A percentile compares a stretch with the other conserved stretches of the same genome.
Evolutionary conservation across 2,797 vertebrate genomes (phyloP).

Genomic region (Helicolenus hilgendorfi): DNA sequence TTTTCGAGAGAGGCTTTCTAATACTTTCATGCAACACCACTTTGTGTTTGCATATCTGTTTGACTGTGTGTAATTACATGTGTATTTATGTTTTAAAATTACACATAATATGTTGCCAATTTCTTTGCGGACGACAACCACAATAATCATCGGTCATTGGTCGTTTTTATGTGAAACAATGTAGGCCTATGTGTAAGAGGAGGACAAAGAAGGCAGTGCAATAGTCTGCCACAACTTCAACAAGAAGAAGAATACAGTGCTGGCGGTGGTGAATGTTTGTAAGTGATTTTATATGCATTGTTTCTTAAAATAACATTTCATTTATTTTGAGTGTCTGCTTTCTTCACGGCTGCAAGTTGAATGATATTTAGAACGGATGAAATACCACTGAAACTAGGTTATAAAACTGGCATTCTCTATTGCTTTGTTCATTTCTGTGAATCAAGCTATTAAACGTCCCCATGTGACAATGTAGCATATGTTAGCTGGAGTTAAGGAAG

Average conservation of each 20-base stretch:
- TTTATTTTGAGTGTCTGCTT: neutral
- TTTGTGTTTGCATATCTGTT: neutral
- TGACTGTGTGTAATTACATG: neutral
- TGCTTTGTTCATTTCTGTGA: too few species aligned
- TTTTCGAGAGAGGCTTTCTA: neutral
- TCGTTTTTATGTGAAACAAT: neutral
- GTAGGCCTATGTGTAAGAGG: neutral
- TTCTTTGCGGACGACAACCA: neutral
- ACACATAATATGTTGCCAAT: neutral
- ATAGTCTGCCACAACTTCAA: neutral
- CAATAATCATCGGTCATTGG: neutral
- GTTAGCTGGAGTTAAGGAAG: too few species aligned
- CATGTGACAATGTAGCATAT: too few species aligned
- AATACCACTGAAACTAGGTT: too few species aligned
- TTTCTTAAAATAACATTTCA: neutral
- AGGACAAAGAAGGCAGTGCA: neutral
- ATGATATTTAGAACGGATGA: too few species aligned
- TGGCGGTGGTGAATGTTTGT: neutral
- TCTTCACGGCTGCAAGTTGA: neutral
- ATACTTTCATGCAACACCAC: neutral
- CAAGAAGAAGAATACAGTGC: neutral
- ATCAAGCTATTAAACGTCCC: too few species aligned
- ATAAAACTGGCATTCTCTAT: too few species aligned
- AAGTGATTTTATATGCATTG: neutral
- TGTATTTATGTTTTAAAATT: constrained; percentile 1